Evolutionary conservation across 2,888 invertebrate genomes (phyloP), one percentile per base, ranked within the genome.

Genomic region (Bombyx huttoni): DNA sequence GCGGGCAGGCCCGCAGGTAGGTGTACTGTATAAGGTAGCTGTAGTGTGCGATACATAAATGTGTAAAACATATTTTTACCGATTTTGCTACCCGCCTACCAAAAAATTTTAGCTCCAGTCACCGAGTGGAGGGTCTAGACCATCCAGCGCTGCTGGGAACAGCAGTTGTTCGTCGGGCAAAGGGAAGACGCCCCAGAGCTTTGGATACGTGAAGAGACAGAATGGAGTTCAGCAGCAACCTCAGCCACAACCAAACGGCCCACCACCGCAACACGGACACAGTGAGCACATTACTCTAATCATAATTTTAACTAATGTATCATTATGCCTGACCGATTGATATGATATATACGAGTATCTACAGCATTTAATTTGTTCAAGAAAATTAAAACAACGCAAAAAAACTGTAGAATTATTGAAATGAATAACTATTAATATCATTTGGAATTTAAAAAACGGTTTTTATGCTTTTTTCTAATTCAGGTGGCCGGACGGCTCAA

Each of bases 141-240:
- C 86, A 47, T 81, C 89, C 34, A 81, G 84, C 64, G 88, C 81
- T 12, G 89, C 89, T 55, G 90, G 91, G 5, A 90, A 90, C 53
- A 90, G 90, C 55, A 86, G 89, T 60, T 89, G 90, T 67, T 89
- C 90, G 8, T 89, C 90, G 24, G 79, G 89, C 59, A 91, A 92
- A 65, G 91, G 92, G 46, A 95, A 95, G 77, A 94, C 94, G 12
- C 95, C 95, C 8, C 94, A 95, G 64, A 95, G 92, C 76, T 96
- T 96, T 68, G 95, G 95, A 51, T 96, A 96, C 75, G 93, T 95
- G 49, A 96, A 96, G 73, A 90, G 95, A 64, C 91, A 92, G 56
- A 93, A 93, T 60, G 91, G 91, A 47, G 87, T 86, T 8, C 89
- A 90, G 53, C 88, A 91, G 54, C 89, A 67, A 8, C 56, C 90